Base-by-base conservation (phyloP, 2,888 invertebrate species). In the Neuroscelio doddi region DNA sequence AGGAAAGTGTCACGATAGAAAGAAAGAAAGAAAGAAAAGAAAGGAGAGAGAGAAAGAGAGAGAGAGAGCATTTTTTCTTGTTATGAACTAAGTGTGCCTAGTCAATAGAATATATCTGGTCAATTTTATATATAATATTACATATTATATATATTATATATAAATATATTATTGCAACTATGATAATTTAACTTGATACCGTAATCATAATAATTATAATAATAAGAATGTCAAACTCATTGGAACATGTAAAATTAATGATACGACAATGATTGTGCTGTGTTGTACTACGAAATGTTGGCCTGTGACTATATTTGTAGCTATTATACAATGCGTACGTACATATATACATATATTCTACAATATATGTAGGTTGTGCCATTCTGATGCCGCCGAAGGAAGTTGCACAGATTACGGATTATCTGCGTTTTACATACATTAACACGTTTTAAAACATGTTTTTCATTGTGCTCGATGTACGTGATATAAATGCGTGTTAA, bases 41-140 rank as follows among this genome's bases (percentile, higher is more conserved):
- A 59, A 44, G 34, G 45, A 61, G 69, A 63, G 39, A 46, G 57
- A 64, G 56, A 65, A 59, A 70, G 71, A 59, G 74, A 76, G 69
- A 79, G 66, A 72, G 75, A n/a, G n/a, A n/a, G n/a, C n/a, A 76
- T 87, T 87, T 87, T 87, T 87, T 87, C 87, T 88, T 88, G 87
- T 87, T 86, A 87, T 84, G 85, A 87, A 87, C 86, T 88, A 88
- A 87, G 88, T 88, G 88, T 88, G 88, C 88, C 88, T 88, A 88
- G 88, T 88, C 88, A 88, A 87, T 88, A 88, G 87, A 87, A 86
- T 87, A 82, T 82, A 83, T 87, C 87, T 86, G 86, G 88, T 88
- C 88, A 88, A 88, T 87, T 87, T 86, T 86, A 81, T 81, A 80
- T 81, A 79, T 79, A 74, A 80, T 75, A 79, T 78, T 71, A 64